A percentile compares a stretch with the other conserved stretches of the same genome.
Conservation (phyloP, 2,888 invertebrate species). For the Athetis lepigone region DNA sequence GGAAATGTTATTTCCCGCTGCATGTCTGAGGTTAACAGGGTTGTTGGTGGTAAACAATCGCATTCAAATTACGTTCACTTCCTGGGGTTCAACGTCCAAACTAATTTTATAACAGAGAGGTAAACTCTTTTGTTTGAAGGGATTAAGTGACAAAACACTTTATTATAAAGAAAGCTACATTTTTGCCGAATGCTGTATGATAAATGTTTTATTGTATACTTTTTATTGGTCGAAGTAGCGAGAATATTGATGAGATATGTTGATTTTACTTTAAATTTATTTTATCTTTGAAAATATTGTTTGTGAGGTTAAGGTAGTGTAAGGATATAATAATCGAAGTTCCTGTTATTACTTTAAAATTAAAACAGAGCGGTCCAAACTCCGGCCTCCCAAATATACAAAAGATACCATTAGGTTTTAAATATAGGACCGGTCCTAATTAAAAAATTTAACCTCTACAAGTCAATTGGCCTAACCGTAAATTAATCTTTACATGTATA, state of each 20-base stretch:
- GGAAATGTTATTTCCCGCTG: constrained; percentile 56
- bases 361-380: too few relatives aligned
- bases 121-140: neutral
- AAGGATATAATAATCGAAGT: too few relatives aligned
- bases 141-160: too few relatives aligned
- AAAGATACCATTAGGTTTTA: too few relatives aligned
- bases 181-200: too few relatives aligned
- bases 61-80: constrained; percentile 18
- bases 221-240: too few relatives aligned
- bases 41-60: constrained; percentile 20
- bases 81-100: neutral
- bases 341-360: constrained; percentile 1
- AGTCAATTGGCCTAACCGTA: neutral
- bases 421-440: too few relatives aligned
- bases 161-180: too few relatives aligned
- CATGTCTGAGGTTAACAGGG: constrained; percentile 16
- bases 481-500: neutral
- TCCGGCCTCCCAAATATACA: too few relatives aligned
- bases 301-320: neutral
- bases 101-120: neutral
- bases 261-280: too few relatives aligned
- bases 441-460: constrained; percentile 9
- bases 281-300: neutral
- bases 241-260: too few relatives aligned
- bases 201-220: too few relatives aligned